Base-by-base conservation (phyloP, 1,140 invertebrate genomes). In the Aphaenogaster rudis region DNA sequence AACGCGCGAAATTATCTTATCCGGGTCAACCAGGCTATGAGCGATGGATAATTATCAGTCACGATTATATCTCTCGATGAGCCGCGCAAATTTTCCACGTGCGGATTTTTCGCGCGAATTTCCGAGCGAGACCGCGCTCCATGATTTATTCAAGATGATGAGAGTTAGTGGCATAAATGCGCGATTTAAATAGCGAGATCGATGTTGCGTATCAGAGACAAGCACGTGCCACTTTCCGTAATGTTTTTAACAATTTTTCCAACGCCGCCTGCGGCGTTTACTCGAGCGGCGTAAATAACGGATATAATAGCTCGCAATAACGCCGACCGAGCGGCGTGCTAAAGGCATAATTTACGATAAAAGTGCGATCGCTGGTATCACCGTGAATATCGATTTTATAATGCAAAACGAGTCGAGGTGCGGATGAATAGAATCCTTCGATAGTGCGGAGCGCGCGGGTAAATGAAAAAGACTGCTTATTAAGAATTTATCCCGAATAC, bases 281-380 rank as follows among this genome's bases (percentile, higher is more conserved):
- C 21, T 59, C 39, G 52, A 48, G 17, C 42, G 21, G n/a, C 39
- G 28, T 76, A 74, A 84, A 84, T 84, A 84, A 84, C 80, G 50
- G 54, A 50, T 48, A 74, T 74, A 84, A 84, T 76, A 61, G 28
- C 67, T 84, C 52, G 54, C 69, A 61, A 84, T 84, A 76, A 50
- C 57, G 80, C 2, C 45, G 17, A 6, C 21, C 9, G 52, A 48
- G 42, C 28, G 54, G n/a, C 17, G 13, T 1, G 69, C n/a, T 82
- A 48, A 82, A 74, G 54, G 54, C 17, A 84, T 63, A 76, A 84
- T 84, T 84, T 76, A 84, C 45, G 80, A 50, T 74, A 76, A 76
- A 84, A 50, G 54, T 63, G n/a, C 80, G 42, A 74, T 84, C 66
- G 9, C 69, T 8, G 66, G 28, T 74, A 76, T 84, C 80, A 71